Percentiles rank a stretch among this genome's conserved stretches.
These are phyloP conservation scores for Poecilia latipinna DNA, from an alignment of 2,113 vertebrate species.

Conservation along the genomic window DNA sequence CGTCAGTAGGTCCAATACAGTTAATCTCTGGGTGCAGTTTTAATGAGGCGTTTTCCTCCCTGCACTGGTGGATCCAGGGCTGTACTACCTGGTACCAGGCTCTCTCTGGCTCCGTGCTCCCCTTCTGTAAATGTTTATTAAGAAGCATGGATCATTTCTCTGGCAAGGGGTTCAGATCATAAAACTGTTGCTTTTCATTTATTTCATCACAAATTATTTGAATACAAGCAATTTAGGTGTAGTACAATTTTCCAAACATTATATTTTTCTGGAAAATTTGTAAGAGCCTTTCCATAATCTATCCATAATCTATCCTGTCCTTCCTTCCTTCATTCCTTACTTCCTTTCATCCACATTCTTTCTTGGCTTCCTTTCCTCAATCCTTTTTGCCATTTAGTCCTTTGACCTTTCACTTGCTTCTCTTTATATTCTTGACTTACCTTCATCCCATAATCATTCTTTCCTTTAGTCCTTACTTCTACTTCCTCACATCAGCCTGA, in stretches of 20 bases:
- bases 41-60: conserved; percentile 63
- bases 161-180: conserved; percentile 26
- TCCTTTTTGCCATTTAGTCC: too few species aligned
- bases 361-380: too few species aligned
- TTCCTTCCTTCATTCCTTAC: background rate
- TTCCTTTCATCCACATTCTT: too few species aligned
- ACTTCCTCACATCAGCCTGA: too few species aligned
- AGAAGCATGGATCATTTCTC: conserved; percentile 49
- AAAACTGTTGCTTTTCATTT: conserved; percentile 24
- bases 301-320: background rate
- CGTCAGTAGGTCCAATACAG: conserved; percentile 38
- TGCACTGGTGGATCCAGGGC: conserved; percentile 47
- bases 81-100: conserved; percentile 76
- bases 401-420: too few species aligned
- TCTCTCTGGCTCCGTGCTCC: conserved; percentile 47
- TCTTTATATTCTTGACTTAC: too few species aligned
- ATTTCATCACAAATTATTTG: conserved; percentile 28
- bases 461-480: too few species aligned
- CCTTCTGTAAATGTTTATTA: conserved; percentile 63
- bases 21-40: conserved; percentile 58
- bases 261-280: background rate
- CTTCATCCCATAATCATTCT: too few species aligned
- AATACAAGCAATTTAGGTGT: conserved; percentile 10
- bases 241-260: background rate
- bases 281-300: background rate